phyloP scores from a whole-genome alignment of 2,797 vertebrate genomes.

The Chelon auratus region DNA sequence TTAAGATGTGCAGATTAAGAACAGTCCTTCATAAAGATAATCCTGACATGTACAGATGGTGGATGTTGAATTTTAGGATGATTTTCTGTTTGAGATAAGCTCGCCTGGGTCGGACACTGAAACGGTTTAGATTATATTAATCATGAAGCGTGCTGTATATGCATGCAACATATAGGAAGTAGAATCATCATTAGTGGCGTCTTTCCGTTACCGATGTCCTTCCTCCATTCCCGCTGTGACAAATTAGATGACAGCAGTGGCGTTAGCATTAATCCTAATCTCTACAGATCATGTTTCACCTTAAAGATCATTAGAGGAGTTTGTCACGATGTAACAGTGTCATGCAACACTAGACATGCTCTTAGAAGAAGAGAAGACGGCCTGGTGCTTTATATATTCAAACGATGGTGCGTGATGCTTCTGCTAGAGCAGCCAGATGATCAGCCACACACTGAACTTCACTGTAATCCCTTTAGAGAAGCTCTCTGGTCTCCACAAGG shows the following conservation, averaged over 20 bases:
- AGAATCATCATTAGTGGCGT: constrained; percentile 48
- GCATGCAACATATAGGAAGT: constrained; percentile 25
- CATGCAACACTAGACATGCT: not conserved
- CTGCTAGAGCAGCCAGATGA: constrained; percentile 3
- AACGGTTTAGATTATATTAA: constrained; percentile 80
- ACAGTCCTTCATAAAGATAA: constrained; percentile 77
- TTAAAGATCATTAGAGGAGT: constrained; percentile 23
- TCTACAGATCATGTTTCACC: constrained; percentile 39
- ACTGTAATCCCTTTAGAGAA: constrained; percentile 44
- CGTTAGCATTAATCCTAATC: constrained; percentile 62
- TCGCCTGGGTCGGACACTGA: constrained; percentile 64
- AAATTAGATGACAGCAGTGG: constrained; percentile 33
- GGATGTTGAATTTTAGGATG: constrained; percentile 73
- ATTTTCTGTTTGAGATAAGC: constrained; percentile 80
- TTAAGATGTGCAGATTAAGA: constrained; percentile 66
- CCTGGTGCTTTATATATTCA: not conserved
- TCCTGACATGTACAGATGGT: constrained; percentile 82
- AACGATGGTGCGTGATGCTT: not conserved
- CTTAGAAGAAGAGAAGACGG: no score
- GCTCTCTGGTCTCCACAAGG: constrained; percentile 10
- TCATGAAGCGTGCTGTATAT: constrained; percentile 41
- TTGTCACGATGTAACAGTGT: constrained; percentile 15
- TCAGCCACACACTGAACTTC: constrained; percentile 19
- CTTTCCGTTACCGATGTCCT: constrained; percentile 25
- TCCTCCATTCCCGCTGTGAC: constrained; percentile 24